Conservation (phyloP, 2,113 vertebrate genomes). For the Mugil cephalus region DNA sequence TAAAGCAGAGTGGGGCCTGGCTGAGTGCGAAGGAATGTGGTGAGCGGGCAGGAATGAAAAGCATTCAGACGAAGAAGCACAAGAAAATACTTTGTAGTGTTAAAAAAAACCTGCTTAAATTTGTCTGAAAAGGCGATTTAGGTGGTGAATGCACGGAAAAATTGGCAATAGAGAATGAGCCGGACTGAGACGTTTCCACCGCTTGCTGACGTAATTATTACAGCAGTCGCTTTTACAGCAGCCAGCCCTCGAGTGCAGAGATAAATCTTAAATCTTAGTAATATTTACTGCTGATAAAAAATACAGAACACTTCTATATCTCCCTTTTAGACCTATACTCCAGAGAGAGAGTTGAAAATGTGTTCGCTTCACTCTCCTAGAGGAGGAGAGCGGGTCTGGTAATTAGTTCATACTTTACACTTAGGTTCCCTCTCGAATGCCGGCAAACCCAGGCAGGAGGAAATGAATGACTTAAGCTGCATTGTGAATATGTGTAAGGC, state of each 20-base stretch:
- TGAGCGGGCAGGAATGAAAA: conserved; percentile 56
- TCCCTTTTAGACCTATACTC: neutral
- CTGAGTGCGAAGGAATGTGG: conserved; percentile 65
- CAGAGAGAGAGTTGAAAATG: neutral
- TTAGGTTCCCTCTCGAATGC: neutral
- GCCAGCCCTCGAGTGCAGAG: neutral
- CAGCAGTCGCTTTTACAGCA: conserved; percentile 1
- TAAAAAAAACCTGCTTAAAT: conserved; percentile 40
- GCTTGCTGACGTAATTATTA: conserved; percentile 23
- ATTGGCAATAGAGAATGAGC: no score
- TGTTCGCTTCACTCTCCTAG: rapidly evolving
- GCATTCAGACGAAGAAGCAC: conserved; percentile 35
- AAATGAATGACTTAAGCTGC: conserved; percentile 8
- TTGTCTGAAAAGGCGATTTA: neutral
- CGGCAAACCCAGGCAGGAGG: rapidly evolving
- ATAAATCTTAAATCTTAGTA: no score
- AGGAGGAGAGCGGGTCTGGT: neutral
- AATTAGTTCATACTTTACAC: neutral
- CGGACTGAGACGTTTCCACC: neutral
- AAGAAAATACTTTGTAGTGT: neutral
- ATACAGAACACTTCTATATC: neutral
- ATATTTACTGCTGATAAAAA: conserved; percentile 13
- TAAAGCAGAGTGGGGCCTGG: conserved; percentile 58
- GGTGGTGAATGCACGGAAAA: no score
- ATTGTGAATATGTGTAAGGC: neutral